Base-by-base conservation (phyloP, 2,888 invertebrate genomes). In the Ptychoptera contaminata region DNA sequence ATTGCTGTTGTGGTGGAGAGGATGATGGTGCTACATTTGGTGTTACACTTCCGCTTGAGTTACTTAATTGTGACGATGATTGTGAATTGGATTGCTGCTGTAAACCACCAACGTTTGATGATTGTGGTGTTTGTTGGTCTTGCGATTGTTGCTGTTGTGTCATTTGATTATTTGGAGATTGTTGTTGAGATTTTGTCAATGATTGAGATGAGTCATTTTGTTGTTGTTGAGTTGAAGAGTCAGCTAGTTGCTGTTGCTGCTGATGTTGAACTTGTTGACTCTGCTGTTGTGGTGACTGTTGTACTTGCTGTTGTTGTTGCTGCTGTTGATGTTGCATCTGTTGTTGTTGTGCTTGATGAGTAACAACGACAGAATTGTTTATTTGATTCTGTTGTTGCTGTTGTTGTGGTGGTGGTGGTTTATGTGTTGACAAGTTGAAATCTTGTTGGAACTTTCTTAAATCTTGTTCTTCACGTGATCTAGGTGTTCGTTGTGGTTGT, bases 391-490 rank as follows among this genome's bases (percentile, higher is more conserved):
- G 63, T 37, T 58, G 56, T 50, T 65, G 58, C 50, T 61, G 53
- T 34, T 53, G 50, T 23, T 44, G 48, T 31, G 49, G 47, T 8
- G 46, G 46, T 23, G 23, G 23, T 23, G 23, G 23, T 23, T 23
- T 23, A 37, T 50, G 58, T 48, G 58, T 60, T 2, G 71, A 67
- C 58, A 88, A 58, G 64, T 85, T 82, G 64, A 87, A 88, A 52
- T 87, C 85, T 54, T 79, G 73, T 1, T 80, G 74, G 62, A 90
- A 90, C 58, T 82, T 81, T 51, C 84, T 77, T 45, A 88, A 61
- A 47, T 86, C 84, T 48, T 64, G 63, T 46, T 62, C 47, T 48
- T 64, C 64, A 16, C 65, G 60, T 8, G 57, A 46, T 14, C 63
- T 57, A 48, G 58, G 56, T 50, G 56, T 59, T 32, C 62, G 55